Conservation (phyloP, 2,888 invertebrate genomes). For the Polietes domitor region DNA sequence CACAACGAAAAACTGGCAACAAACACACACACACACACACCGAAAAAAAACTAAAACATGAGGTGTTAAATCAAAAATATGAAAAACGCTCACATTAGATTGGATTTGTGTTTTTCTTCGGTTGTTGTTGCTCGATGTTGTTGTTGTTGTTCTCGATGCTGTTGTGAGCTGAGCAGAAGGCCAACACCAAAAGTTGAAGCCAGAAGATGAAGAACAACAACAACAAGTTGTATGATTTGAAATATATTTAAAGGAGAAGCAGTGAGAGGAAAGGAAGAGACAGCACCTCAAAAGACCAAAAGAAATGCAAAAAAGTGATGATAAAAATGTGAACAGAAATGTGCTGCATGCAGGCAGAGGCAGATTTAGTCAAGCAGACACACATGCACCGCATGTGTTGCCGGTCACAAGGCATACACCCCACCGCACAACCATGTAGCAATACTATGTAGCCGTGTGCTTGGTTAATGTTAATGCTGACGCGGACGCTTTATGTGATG, state of each 20-base stretch:
- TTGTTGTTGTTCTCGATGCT: slow-evolving; percentile 4
- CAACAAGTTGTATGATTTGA: slow-evolving; percentile 2
- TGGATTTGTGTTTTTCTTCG: slow-evolving; percentile 38
- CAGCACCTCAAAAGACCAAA: slow-evolving; percentile 49
- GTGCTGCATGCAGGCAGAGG: slow-evolving; percentile 68
- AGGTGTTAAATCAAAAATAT: slow-evolving; percentile 71
- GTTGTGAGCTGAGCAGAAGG: slow-evolving; percentile 28
- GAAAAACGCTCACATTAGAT: slow-evolving; percentile 70
- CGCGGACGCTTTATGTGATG: slow-evolving; percentile 2
- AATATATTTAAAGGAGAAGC: slow-evolving; percentile 23
- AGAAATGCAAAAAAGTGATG: slow-evolving; percentile 66
- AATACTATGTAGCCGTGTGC: no score
- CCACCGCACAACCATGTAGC: not conserved
- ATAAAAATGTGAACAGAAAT: slow-evolving; percentile 69
- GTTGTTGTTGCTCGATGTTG: slow-evolving; percentile 2
- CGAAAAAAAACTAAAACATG: slow-evolving; percentile 48
- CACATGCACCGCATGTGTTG: slow-evolving; percentile 61
- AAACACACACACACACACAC: slow-evolving; percentile 1
- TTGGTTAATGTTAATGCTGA: slow-evolving; percentile 19
- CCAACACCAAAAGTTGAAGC: slow-evolving; percentile 25
- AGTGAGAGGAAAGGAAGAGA: not conserved
- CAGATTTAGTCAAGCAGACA: slow-evolving; percentile 63
- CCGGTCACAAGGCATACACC: not conserved
- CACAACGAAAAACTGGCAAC: slow-evolving; percentile 42
- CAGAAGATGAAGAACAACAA: slow-evolving; percentile 41